Base-by-base conservation (phyloP, 2,797 vertebrate genomes). In the Coluber constrictor region DNA sequence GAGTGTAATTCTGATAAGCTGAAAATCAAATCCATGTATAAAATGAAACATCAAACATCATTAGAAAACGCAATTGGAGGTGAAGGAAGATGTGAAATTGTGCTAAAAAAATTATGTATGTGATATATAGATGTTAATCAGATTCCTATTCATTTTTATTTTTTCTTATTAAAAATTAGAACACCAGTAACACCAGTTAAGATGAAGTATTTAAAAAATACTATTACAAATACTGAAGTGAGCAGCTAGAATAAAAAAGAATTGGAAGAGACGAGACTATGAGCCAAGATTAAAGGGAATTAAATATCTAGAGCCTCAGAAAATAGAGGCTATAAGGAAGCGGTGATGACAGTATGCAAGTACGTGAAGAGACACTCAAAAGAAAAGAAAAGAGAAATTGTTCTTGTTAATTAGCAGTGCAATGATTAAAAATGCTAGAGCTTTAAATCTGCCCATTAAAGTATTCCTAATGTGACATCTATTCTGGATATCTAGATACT, bases 301-400 rank as follows among this genome's bases (percentile, higher is more conserved):
- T 96, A 95, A 94, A 56, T 95, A 93, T 97, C 95, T 96, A 88
- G 96, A 95, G 96, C 92, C 95, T 95, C 94, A 93, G 96, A 97
- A 97, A 97, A 96, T 95, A 96, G 95, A 97, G 94, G 94, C 94
- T 95, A 94, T 96, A 95, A 94, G 79, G 94, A 97, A 95, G 94
- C 96, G 95, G 93, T 96, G 96, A 96, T 97, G 96, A 97, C 96
- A 91, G 94, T 97, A 87, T 96, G 94, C 96, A 96, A 96, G 96
- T 96, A 95, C 95, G 94, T 96, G 95, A 96, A 97, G 94, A 94
- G 95, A 96, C 95, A 95, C 93, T 97, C 97, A 96, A 96, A 97
- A 97, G 96, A 95, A 92, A 96, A 95, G 96, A 95, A 96, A 94
- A 60, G 60, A 95, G 95, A 96, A 96, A 97, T 96, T 95, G 96